phyloP scores from a whole-genome alignment of 1,140 invertebrate species.

The Charaxes varanes region DNA sequence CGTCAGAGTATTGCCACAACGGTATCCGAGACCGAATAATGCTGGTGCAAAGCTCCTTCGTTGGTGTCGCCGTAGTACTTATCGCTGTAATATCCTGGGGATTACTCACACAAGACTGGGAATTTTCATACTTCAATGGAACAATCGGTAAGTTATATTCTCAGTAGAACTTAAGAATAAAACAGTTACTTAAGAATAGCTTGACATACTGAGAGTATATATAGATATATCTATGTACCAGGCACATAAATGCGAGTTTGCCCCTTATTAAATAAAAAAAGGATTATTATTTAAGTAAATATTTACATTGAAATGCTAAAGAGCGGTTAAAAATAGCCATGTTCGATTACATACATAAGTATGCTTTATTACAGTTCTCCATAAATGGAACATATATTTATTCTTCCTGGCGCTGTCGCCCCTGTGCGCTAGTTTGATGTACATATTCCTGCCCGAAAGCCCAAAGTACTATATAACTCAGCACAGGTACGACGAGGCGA shows the following conservation, averaged over 20 bases:
- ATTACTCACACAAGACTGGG: constrained; percentile 46
- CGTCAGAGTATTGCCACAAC: constrained; percentile 55
- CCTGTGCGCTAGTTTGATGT: constrained; percentile 32
- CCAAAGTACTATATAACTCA: constrained; percentile 52
- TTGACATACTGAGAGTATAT: background rate
- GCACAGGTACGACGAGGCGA: constrained; percentile 42
- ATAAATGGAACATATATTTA: constrained; percentile 55
- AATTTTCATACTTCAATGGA: constrained; percentile 33
- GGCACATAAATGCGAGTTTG: too few species aligned
- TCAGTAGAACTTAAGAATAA: too few species aligned
- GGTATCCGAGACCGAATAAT: constrained; percentile 48
- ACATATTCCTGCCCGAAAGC: constrained; percentile 46
- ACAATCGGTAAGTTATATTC: constrained; percentile 33
- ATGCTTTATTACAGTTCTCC: constrained; percentile 40
- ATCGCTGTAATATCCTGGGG: constrained; percentile 40
- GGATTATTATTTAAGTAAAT: too few species aligned
- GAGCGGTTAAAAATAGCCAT: background rate
- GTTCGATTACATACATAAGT: too few species aligned
- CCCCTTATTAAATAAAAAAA: too few species aligned
- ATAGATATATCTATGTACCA: too few species aligned
- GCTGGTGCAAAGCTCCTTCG: constrained; percentile 41
- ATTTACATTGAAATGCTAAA: background rate
- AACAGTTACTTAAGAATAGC: too few species aligned
- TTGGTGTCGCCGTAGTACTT: constrained; percentile 38
- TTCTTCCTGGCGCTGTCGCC: constrained; percentile 43